Percentiles rank a stretch among this genome's conserved stretches.
phyloP scores from a whole-genome alignment of 2,797 vertebrate genomes.

The Sebastes glaucus region DNA sequence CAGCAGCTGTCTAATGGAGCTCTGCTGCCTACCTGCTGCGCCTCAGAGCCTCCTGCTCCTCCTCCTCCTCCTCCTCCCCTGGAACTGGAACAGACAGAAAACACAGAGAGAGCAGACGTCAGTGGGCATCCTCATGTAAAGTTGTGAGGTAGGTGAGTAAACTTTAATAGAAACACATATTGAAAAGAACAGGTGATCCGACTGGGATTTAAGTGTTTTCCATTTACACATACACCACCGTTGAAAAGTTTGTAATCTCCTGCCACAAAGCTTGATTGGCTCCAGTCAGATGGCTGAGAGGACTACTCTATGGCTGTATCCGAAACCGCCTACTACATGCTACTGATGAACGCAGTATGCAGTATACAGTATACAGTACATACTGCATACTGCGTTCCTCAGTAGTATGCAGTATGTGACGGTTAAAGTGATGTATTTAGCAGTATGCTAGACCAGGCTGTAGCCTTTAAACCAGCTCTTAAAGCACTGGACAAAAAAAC shows the following conservation, averaged over 20 bases:
- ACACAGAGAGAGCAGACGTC: background rate
- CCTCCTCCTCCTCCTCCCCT: conserved; percentile 82
- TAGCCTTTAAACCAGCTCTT: too few relatives aligned
- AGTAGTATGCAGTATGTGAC: too few relatives aligned
- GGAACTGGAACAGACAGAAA: conserved; percentile 81
- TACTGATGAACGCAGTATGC: too few relatives aligned
- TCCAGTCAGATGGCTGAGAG: background rate
- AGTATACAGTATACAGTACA: too few relatives aligned
- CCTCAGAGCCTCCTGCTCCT: conserved; percentile 73
- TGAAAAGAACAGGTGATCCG: background rate
- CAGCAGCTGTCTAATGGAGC: conserved; percentile 46
- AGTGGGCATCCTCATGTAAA: background rate
- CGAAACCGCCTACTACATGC: too few relatives aligned
- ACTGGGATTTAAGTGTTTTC: background rate
- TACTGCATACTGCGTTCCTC: too few relatives aligned
- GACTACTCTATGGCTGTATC: background rate
- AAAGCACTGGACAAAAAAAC: too few relatives aligned
- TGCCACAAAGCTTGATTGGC: background rate
- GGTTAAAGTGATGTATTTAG: too few relatives aligned
- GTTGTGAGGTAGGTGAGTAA: background rate
- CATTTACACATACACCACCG: background rate
- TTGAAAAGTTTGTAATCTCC: background rate
- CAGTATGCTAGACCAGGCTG: too few relatives aligned
- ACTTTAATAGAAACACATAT: background rate
- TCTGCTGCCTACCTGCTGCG: conserved; percentile 92